These are phyloP conservation scores for Schizaphis graminum DNA, from an alignment of 2,888 invertebrate species.

Conservation along the genomic window DNA sequence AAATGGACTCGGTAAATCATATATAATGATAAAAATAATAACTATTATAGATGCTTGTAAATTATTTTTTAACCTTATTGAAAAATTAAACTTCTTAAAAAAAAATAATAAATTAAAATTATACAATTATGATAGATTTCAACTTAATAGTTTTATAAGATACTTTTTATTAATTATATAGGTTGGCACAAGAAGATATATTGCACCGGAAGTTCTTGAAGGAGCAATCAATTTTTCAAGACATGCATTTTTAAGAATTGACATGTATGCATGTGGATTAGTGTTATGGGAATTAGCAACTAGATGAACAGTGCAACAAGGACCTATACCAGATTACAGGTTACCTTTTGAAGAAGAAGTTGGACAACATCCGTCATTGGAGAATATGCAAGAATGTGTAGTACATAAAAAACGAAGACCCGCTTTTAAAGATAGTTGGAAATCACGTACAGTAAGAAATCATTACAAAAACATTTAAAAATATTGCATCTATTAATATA, in stretches of 20 bases:
- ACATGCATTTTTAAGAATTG: conserved; percentile 95
- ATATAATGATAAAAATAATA: no score
- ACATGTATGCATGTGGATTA: conserved; percentile 97
- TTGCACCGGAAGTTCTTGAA: conserved; percentile 95
- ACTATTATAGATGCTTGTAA: no score
- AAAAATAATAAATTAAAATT: no score
- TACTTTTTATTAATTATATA: conserved; percentile 58
- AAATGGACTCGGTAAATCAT: no score
- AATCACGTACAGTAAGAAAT: conserved; percentile 81
- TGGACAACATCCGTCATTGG: conserved; percentile 89
- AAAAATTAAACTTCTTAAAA: no score
- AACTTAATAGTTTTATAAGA: no score
- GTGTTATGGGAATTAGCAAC: conserved; percentile 96
- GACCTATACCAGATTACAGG: conserved; percentile 85
- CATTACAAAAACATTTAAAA: not conserved
- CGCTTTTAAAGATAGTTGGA: conserved; percentile 86
- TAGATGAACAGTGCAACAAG: conserved; percentile 77
- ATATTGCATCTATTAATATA: conserved; percentile 2
- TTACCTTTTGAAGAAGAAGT: conserved; percentile 94
- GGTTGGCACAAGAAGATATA: conserved; percentile 88
- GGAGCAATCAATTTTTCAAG: conserved; percentile 96
- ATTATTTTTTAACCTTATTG: no score
- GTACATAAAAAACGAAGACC: conserved; percentile 92
- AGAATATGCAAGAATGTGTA: conserved; percentile 96
- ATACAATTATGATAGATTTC: no score